Base-by-base conservation (phyloP, 2,797 vertebrate species). In the Cuculus canorus region DNA sequence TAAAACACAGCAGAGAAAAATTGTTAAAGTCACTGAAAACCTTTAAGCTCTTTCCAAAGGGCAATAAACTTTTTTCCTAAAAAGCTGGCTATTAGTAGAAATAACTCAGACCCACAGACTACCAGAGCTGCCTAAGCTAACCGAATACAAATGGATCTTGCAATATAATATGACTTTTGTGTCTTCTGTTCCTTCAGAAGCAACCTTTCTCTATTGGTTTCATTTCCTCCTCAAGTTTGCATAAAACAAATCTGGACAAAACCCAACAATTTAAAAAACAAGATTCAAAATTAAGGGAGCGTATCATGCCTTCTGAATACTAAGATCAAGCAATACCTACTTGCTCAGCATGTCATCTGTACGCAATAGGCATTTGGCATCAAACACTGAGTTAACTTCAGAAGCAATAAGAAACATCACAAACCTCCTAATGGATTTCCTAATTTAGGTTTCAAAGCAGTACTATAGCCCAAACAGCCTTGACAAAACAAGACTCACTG, bases 371-470 rank as follows among this genome's bases (percentile, higher is more conserved):
- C 76, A 60, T 61, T 60, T 90, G 88, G 87, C 90, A 94, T 71
- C 89, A 50, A 94, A 93, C 64, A 87, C 61, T 1, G 88, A 94
- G 75, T 86, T 75, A 80, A 89, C 82, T 91, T 92, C 87, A 96
- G 95, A 89, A 96, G 95, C 92, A 93, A 22, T 63, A 93, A 90
- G 65, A 92, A 47, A 89, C 90, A 89, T 63, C 92, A 47, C 83
- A 75, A 50, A 81, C 65, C 75, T 94, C 94, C 82, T 93, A 50
- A 57, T 73, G 64, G 4, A 95, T 28, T 90, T 90, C 91, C 95
- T 96, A 95, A 82, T 95, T 95, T 84, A 96, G 95, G 37, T 82
- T 94, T 96, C 95, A 95, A 96, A 96, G 87, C 82, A 86, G 96
- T 52, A 63, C 88, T 65, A 81, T 54, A 88, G 73, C 86, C 68